Percentiles rank a stretch among this genome's conserved stretches.
phyloP scores from a whole-genome alignment of 2,797 vertebrate genomes.

The Myoxocephalus aenaeus region DNA sequence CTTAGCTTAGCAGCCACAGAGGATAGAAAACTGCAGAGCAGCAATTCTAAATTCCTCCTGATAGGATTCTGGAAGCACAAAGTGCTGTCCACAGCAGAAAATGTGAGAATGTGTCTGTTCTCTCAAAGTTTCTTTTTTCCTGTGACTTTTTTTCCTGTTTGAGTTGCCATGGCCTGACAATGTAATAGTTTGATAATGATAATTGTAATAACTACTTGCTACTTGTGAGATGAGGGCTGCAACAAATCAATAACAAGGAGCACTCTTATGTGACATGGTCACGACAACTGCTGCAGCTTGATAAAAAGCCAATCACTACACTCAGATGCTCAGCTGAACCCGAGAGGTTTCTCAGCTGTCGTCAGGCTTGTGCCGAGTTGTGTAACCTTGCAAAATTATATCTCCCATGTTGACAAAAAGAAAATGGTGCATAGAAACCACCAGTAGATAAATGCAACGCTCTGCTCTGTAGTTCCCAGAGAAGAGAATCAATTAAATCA shows the following conservation, averaged over 20 bases:
- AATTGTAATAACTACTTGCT: neutral
- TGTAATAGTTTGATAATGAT: neutral
- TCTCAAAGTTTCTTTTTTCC: constrained; percentile 29
- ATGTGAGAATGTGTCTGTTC: constrained; percentile 38
- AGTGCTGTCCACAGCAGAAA: constrained; percentile 62
- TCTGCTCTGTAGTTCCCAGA: neutral
- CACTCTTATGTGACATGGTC: neutral
- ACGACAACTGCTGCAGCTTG: neutral
- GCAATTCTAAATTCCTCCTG: constrained; percentile 70
- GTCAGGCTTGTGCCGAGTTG: neutral
- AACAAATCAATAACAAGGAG: neutral
- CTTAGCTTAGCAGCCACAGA: constrained; percentile 56
- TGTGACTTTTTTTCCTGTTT: constrained; percentile 24
- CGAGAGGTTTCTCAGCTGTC: neutral
- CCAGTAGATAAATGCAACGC: neutral
- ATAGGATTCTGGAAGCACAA: constrained; percentile 65
- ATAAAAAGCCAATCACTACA: neutral
- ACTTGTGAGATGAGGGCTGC: neutral
- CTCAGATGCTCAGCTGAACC: neutral
- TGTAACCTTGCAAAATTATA: constrained; percentile 15
- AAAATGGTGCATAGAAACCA: constrained; percentile 33
- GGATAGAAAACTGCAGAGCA: constrained; percentile 67
- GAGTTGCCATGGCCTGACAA: neutral
- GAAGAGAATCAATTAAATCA: constrained; percentile 17
- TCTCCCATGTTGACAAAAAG: neutral